Base-by-base conservation (phyloP, 2,888 invertebrate genomes). In the Dusona sp. region DNA sequence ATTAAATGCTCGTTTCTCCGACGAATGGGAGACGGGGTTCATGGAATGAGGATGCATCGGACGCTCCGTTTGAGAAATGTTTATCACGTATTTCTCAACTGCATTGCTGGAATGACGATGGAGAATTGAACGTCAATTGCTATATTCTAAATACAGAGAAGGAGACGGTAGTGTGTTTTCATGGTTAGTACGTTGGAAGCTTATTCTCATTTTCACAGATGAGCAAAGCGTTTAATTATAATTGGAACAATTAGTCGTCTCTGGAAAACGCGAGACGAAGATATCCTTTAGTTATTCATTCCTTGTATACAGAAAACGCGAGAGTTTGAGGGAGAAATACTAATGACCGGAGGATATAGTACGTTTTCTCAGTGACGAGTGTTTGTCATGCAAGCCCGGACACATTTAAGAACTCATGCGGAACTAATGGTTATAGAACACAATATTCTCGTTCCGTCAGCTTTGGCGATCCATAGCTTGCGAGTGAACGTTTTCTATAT, bases 241-340 rank as follows among this genome's bases (percentile, higher is more conserved):
- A 87, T 85, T 79, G 85, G 61, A 67, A 79, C 80, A 73, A 85
- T 85, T 80, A 68, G 72, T 73, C 77, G 61, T 80, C 77, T 73
- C 54, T 77, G 19, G 74, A 45, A 83, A 48, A 13, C 51, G 72
- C 13, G 54, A 84, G 73, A 75, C 74, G 57, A 72, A 72, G 33
- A 65, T 29, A 38, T 29, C 33, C 13, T 54, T 70, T 29, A 36
- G 19, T 72, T 72, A 65, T 48, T 33, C 25, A 19, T 29, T 38
- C 2, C 9, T 7, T 33, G 38, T 25, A n/a, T 48, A 65, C 51
- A 6, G 48, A 29, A 25, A 45, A 38, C 29, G 29, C 11, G 25
- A 67, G 36, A 1, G 51, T 61, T 73, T n/a, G 68, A 74, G 54
- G 38, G 25, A 33, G 68, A 83, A 82, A 79, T 77, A 77, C 68